Evolutionary conservation across 2,797 vertebrate genomes (phyloP).

Genomic region (Argentina silus): DNA sequence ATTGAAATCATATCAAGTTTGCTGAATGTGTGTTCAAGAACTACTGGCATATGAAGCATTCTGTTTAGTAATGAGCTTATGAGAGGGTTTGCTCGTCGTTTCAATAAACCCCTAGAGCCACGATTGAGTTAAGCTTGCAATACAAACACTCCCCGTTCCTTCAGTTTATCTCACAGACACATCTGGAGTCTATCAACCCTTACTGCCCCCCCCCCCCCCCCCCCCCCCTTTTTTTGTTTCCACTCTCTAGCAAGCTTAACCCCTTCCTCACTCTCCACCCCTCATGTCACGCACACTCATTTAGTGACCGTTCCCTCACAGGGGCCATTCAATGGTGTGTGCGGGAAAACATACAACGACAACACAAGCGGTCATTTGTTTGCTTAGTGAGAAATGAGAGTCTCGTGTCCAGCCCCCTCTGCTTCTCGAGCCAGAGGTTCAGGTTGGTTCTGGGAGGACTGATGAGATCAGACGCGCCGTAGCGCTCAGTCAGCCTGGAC

Average conservation of each 20-base stretch:
- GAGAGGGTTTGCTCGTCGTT: slow-evolving; percentile 70
- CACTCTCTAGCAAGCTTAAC: slow-evolving; percentile 80
- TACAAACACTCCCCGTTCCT: slow-evolving; percentile 83
- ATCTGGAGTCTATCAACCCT: slow-evolving; percentile 87
- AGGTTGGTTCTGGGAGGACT: slow-evolving; percentile 18
- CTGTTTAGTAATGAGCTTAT: slow-evolving; percentile 71
- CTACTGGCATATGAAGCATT: slow-evolving; percentile 56
- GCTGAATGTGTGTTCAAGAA: slow-evolving; percentile 46
- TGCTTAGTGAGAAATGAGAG: slow-evolving; percentile 32
- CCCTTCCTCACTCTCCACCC: slow-evolving; percentile 79
- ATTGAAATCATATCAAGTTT: slow-evolving; percentile 70
- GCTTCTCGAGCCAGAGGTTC: slow-evolving; percentile 32
- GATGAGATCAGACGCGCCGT: neutral
- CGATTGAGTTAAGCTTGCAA: slow-evolving; percentile 76
- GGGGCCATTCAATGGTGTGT: slow-evolving; percentile 53
- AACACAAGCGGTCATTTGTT: slow-evolving; percentile 55
- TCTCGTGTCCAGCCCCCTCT: slow-evolving; percentile 38
- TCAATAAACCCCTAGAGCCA: slow-evolving; percentile 78
- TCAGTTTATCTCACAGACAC: slow-evolving; percentile 86
- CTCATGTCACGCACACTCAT: slow-evolving; percentile 69
- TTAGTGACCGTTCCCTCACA: slow-evolving; percentile 62
- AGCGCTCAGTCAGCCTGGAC: neutral
- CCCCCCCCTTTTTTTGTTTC: slow-evolving; percentile 68
- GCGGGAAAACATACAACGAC: slow-evolving; percentile 39
- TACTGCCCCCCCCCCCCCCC: slow-evolving; percentile 53